Percentiles rank a stretch among this genome's conserved stretches.
Conservation (phyloP, 2,797 vertebrate species). For the Sebastes umbrosus region DNA sequence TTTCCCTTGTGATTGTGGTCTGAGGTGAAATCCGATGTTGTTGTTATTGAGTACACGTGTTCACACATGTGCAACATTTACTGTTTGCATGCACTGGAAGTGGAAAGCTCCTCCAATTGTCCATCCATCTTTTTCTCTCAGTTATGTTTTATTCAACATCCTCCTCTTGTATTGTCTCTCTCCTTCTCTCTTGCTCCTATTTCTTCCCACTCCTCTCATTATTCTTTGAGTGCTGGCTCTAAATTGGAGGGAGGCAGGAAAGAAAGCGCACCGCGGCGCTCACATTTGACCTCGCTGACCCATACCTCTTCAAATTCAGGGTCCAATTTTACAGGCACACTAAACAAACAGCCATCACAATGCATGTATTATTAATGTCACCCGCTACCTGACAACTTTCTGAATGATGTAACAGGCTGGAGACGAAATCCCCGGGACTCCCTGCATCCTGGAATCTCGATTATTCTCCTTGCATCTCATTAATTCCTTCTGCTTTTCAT, state of each 20-base stretch:
- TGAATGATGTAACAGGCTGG: constrained; percentile 47
- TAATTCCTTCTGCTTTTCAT: background rate
- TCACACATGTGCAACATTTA: background rate
- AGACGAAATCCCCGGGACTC: constrained; percentile 31
- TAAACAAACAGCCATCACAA: constrained; percentile 62
- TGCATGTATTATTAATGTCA: constrained; percentile 67
- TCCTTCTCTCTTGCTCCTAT: background rate
- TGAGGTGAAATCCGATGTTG: constrained; percentile 2
- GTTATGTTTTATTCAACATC: constrained; percentile 71
- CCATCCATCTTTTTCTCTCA: constrained; percentile 46
- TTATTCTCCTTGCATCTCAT: constrained; percentile 7
- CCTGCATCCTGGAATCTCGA: background rate
- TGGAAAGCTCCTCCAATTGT: constrained; percentile 7
- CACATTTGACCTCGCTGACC: constrained; percentile 56
- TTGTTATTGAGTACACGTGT: background rate
- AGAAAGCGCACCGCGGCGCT: constrained; percentile 7
- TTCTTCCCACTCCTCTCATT: constrained; percentile 56
- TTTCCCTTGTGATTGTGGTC: constrained; percentile 42
- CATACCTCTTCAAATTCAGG: constrained; percentile 30
- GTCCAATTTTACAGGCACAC: constrained; percentile 50
- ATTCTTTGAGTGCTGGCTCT: constrained; percentile 40
- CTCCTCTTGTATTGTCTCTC: constrained; percentile 4
- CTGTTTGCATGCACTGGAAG: background rate
- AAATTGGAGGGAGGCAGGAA: constrained; percentile 30
- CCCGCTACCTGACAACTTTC: constrained; percentile 44